These are phyloP conservation scores for Manis crassicaudata DNA, from an alignment of 2,797 vertebrate species.

Conservation along the genomic window DNA sequence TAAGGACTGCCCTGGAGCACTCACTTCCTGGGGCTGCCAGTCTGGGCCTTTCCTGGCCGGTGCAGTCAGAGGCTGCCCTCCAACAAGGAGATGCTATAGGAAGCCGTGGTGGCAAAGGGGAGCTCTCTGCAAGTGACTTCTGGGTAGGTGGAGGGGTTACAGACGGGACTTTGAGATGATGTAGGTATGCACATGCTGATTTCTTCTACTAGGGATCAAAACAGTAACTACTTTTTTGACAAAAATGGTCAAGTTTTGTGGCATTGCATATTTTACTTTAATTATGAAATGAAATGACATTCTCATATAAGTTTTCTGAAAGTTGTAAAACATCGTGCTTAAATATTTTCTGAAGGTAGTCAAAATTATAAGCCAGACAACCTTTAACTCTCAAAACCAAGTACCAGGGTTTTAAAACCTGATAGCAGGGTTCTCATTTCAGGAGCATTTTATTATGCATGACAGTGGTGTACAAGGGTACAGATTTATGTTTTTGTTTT, in stretches of 20 bases:
- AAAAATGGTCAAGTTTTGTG: constrained; percentile 20
- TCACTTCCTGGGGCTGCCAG: neutral
- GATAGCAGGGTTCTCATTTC: neutral
- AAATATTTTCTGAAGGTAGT: neutral
- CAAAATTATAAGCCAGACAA: neutral
- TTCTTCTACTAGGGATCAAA: constrained; percentile 29
- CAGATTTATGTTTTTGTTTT: neutral
- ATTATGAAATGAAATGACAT: neutral
- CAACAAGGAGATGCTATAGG: neutral
- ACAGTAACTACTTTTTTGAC: neutral
- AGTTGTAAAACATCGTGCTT: constrained; percentile 33
- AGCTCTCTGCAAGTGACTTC: neutral
- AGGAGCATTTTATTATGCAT: neutral
- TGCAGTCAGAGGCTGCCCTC: neutral
- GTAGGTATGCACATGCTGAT: neutral
- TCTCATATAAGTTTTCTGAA: constrained; percentile 27
- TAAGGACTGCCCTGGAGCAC: neutral
- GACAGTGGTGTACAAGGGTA: neutral
- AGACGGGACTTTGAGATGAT: neutral
- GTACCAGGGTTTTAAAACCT: neutral
- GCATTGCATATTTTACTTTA: constrained; percentile 31
- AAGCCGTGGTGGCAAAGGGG: neutral
- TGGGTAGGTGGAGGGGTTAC: neutral
- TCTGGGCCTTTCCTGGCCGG: neutral
- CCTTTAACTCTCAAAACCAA: neutral